Evolutionary conservation across 2,113 vertebrate species (phyloP).

Genomic region (Chionis minor): DNA sequence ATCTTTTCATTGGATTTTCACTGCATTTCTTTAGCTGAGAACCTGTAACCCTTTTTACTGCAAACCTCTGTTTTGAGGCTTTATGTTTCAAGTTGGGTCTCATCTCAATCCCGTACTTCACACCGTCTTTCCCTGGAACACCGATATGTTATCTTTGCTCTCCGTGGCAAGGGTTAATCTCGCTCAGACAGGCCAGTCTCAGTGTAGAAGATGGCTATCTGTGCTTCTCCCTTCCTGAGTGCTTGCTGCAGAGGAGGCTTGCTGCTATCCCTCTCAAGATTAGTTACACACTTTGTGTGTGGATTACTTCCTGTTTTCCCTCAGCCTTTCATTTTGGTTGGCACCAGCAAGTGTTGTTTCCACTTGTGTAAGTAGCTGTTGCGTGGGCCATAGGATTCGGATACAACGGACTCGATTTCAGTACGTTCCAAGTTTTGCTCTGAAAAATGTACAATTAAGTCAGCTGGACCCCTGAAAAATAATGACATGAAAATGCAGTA

Average conservation of each 20-base stretch:
- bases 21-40: neutral
- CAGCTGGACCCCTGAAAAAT: neutral
- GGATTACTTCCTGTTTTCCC: conserved; percentile 49
- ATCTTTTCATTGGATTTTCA: neutral
- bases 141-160: neutral
- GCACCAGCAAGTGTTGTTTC: conserved; percentile 8
- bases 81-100: neutral
- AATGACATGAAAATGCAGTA: neutral
- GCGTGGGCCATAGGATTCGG: neutral
- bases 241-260: neutral
- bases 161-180: conserved; percentile 61
- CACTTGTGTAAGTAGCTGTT: neutral
- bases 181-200: neutral
- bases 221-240: neutral
- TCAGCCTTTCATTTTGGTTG: conserved; percentile 24
- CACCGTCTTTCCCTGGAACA: neutral
- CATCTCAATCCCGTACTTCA: neutral
- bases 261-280: conserved; percentile 16
- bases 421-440: neutral
- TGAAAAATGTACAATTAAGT: neutral
- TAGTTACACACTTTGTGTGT: conserved; percentile 9
- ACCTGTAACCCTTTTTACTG: neutral
- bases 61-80: neutral
- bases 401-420: neutral
- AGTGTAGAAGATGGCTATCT: conserved; percentile 35